These are phyloP conservation scores for Spizaetus ornatus DNA, from an alignment of 2,113 vertebrate genomes.

Conservation along the genomic window DNA sequence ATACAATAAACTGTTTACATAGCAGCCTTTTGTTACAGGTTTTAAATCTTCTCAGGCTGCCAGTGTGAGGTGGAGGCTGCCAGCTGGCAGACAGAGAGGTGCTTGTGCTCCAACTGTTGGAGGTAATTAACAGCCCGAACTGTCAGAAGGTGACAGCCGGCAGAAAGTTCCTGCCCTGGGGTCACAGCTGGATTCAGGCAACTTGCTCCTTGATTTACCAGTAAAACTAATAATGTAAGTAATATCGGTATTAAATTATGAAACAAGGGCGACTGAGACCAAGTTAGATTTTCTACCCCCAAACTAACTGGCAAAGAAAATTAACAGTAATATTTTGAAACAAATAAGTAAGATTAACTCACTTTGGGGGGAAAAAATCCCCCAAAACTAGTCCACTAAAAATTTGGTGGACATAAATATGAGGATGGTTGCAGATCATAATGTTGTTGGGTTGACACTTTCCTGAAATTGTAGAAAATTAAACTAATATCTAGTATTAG, in stretches of 20 bases:
- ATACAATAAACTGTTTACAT: slow-evolving; percentile 80
- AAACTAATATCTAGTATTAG: background rate
- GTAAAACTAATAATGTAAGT: slow-evolving; percentile 72
- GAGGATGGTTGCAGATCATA: background rate
- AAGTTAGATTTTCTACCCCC: slow-evolving; percentile 17
- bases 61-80: slow-evolving; percentile 62
- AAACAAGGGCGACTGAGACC: slow-evolving; percentile 17
- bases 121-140: slow-evolving; percentile 79
- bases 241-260: slow-evolving; percentile 75
- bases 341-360: background rate
- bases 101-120: slow-evolving; percentile 76
- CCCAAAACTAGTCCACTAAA: background rate
- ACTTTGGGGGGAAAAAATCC: background rate
- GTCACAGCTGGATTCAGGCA: slow-evolving; percentile 81
- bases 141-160: slow-evolving; percentile 79
- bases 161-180: slow-evolving; percentile 76
- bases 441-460: background rate
- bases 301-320: slow-evolving; percentile 31
- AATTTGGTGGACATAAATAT: background rate
- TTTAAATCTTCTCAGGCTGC: slow-evolving; percentile 81
- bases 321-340: background rate
- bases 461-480: background rate
- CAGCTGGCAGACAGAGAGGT: slow-evolving; percentile 83
- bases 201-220: slow-evolving; percentile 75
- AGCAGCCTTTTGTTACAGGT: slow-evolving; percentile 77